Conservation (phyloP, 2,888 invertebrate species). For the Pyrocoelia pectoralis region DNA sequence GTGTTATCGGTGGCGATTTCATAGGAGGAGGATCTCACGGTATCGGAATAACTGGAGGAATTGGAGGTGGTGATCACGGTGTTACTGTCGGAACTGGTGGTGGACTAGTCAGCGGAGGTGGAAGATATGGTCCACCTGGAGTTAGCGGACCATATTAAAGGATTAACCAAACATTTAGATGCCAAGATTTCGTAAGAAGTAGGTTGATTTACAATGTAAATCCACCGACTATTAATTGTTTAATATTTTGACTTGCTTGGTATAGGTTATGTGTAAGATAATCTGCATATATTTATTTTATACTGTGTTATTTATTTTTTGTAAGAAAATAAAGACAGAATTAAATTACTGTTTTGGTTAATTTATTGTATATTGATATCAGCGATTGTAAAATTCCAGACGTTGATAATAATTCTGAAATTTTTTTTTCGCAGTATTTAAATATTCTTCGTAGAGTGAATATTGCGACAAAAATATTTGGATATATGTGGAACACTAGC, state of each 20-base stretch:
- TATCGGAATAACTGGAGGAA: not conserved
- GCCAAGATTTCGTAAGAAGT: not conserved
- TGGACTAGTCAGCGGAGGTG: slow-evolving; percentile 9
- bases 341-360: no score
- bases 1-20: slow-evolving; percentile 14
- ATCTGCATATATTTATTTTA: no score
- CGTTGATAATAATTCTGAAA: no score
- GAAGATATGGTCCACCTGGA: slow-evolving; percentile 14
- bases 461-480: no score
- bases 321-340: not conserved
- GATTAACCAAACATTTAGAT: not conserved
- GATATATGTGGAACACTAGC: no score
- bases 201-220: slow-evolving; percentile 8
- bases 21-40: not conserved
- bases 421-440: no score
- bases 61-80: not conserved
- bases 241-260: not conserved
- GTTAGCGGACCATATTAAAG: slow-evolving; percentile 15
- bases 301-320: slow-evolving; percentile 5
- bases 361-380: no score
- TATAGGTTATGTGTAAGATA: not conserved
- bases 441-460: no score
- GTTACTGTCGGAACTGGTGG: not conserved
- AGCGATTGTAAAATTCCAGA: no score
- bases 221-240: not conserved